Percentiles rank a stretch among this genome's conserved stretches.
phyloP scores from a whole-genome alignment of 2,113 vertebrate genomes.

The Odocoileus hemionus region DNA sequence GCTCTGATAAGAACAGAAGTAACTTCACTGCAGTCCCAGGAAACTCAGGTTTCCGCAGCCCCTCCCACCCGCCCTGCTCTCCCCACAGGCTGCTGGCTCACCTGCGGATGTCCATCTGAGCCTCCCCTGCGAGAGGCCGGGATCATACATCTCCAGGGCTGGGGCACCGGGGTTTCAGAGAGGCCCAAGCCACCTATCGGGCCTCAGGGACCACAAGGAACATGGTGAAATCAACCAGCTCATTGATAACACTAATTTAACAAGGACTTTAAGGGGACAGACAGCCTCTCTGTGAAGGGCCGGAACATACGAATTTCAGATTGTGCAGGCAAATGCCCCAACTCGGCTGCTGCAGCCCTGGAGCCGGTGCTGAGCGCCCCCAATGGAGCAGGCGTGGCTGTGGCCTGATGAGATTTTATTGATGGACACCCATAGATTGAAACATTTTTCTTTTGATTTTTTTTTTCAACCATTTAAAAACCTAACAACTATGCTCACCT shows the following conservation, averaged over 20 bases:
- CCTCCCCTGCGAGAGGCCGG: accelerated
- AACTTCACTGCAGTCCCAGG: neutral
- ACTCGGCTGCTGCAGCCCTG: accelerated
- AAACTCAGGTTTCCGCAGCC: accelerated
- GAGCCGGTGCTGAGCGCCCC: accelerated
- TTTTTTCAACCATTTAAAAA: neutral
- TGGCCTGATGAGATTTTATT: accelerated
- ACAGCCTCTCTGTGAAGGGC: neutral
- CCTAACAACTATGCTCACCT: neutral
- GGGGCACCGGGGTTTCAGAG: neutral
- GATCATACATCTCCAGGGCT: accelerated
- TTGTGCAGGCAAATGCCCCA: accelerated
- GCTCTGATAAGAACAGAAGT: neutral
- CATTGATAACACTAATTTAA: neutral
- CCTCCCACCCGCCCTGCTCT: neutral
- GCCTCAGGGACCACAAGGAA: too few species aligned
- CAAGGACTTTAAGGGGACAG: neutral
- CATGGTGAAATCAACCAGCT: neutral
- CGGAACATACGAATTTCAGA: accelerated
- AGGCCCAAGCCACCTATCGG: accelerated
- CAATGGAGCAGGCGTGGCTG: accelerated
- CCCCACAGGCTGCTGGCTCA: accelerated
- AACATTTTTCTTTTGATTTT: neutral
- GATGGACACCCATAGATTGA: accelerated
- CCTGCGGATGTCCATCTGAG: accelerated